Base-by-base conservation (phyloP, 1,140 invertebrate genomes). In the Dendroctonus ponderosae region DNA sequence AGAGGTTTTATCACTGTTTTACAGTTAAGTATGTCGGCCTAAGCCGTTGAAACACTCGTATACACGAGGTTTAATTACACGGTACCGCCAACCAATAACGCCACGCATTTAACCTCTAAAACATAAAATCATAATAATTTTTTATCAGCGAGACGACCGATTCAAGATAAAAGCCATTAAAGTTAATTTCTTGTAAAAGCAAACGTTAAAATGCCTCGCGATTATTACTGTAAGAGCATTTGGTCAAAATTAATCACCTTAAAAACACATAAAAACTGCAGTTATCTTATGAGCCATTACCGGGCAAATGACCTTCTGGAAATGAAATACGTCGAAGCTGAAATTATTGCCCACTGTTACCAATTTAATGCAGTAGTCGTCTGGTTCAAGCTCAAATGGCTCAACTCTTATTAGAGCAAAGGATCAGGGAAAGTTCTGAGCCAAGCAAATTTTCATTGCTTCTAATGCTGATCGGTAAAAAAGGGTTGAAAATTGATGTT, bases 151-250 rank as follows among this genome's bases (percentile, higher is more conserved):
- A 58, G 62, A 65, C 62, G 54, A 65, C 56, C 46, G 58, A 66
- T 66, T 53, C 64, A 40, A 59, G 64, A 66, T 59, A 66, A 66
- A 66, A 52, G 48, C 64, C 64, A 66, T 66, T 66, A 66, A 66
- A 66, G 64, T 66, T 66, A 66, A 66, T 66, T 66, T 60, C 64
- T 66, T 66, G 64, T 66, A 66, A 66, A 66, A 66, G 64, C 64
- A 66, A 66, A 66, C 64, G 64, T 60, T 66, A 66, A 66, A 66
- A 66, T 58, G 63, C 46, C 52, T 65, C 56, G 64, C 54, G 64
- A 66, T 66, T 66, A 57, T 66, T 66, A 66, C 56, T 66, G 56
- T 58, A 66, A 66, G 64, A 66, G 64, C 64, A 53, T 66, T 66
- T 57, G 64, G 64, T 66, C 64, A 59, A 66, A 66, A 66, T 66